These are phyloP conservation scores for Cisticola juncidis DNA, from an alignment of 2,113 vertebrate species.

Conservation along the genomic window DNA sequence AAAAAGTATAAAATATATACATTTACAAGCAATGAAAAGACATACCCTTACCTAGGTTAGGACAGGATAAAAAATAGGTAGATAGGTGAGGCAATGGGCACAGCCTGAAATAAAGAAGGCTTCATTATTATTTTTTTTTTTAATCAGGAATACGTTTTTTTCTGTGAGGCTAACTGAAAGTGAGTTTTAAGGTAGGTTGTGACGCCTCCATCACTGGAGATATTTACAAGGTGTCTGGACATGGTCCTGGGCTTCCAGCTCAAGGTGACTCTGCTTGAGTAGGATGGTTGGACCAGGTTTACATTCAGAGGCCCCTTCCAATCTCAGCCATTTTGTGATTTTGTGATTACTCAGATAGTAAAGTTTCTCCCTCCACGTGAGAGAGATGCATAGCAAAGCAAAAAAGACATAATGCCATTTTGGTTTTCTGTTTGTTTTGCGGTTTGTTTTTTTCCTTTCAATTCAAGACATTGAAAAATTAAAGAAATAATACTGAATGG, in stretches of 20 bases:
- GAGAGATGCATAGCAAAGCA: background rate
- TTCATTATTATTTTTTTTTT: fast-evolving
- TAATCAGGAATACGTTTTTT: background rate
- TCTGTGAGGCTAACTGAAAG: fast-evolving
- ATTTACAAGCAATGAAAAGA: background rate
- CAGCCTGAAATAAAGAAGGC: background rate
- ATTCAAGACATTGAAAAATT: background rate
- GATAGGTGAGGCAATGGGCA: background rate
- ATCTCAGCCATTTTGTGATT: background rate
- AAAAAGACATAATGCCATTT: background rate
- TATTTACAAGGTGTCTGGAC: background rate
- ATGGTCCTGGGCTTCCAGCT: background rate
- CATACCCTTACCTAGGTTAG: background rate
- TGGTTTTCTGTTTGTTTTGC: background rate
- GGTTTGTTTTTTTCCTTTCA: background rate
- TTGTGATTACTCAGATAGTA: background rate
- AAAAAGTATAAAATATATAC: background rate
- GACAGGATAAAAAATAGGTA: fast-evolving
- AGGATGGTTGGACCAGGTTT: background rate
- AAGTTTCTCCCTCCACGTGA: background rate
- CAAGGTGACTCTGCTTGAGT: background rate
- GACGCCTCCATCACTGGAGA: background rate
- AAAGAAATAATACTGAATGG: background rate
- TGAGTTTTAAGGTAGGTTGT: background rate
- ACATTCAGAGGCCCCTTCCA: background rate